Percentiles rank a stretch among this genome's conserved stretches.
Conservation (phyloP, 2,888 invertebrate species). For the Macrophya alboannulata region DNA sequence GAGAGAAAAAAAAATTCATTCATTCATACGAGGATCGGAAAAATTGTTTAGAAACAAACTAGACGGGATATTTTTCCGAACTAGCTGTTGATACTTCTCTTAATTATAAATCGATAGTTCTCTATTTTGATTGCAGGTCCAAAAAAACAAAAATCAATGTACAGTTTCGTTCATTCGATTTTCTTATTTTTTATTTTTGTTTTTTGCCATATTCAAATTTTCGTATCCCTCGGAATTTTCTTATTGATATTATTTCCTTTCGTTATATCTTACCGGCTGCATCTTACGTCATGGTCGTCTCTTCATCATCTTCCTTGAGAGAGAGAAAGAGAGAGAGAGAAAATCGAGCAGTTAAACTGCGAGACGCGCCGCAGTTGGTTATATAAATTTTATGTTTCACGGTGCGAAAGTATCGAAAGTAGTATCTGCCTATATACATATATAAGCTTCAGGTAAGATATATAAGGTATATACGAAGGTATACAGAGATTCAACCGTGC, state of each 20-base stretch:
- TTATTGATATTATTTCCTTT: not conserved
- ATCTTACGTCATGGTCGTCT: not conserved
- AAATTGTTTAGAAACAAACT: not conserved
- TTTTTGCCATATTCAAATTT: not conserved
- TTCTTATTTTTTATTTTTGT: not conserved
- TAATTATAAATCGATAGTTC: not conserved
- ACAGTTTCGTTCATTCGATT: not conserved
- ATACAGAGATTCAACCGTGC: not conserved
- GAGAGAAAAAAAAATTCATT: not conserved
- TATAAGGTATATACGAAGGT: not conserved
- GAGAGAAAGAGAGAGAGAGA: too few species aligned
- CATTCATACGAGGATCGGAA: not conserved
- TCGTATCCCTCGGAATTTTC: not conserved
- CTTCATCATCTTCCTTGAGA: not conserved
- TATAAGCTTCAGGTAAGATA: not conserved
- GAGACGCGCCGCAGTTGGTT: not conserved
- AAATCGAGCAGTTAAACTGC: not conserved
- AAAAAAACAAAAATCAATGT: not conserved
- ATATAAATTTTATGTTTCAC: conserved; percentile 13
- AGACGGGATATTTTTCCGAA: not conserved
- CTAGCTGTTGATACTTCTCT: not conserved
- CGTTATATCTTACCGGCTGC: not conserved
- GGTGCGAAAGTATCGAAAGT: conserved; percentile 28
- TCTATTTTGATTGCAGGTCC: not conserved
- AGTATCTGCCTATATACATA: too few species aligned